Base-by-base conservation (phyloP, 1,140 invertebrate species). In the Heliothis subflexa region DNA sequence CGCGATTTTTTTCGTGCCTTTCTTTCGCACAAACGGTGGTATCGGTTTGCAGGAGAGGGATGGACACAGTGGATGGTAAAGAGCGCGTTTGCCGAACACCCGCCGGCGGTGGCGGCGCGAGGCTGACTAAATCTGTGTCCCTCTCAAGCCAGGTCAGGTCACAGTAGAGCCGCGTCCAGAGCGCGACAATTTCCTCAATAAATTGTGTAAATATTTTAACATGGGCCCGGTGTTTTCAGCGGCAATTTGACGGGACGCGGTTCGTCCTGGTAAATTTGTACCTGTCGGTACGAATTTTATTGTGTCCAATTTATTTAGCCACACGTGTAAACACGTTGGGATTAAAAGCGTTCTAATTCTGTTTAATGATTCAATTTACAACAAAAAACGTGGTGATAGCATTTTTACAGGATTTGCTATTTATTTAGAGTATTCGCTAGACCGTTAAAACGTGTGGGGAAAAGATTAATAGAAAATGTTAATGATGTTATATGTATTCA, bases 81-180 rank as follows among this genome's bases (percentile, higher is more conserved):
- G 59, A 66, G 59, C 75, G 76, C 81, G 75, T 25, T 61, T 68
- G 57, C 45, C 52, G 64, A 59, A 84, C 84, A 75, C 45, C 82
- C 85, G 81, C 85, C 78, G 40, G 80, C 82, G 78, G 71, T 74
- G 83, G 83, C 83, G 78, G 79, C 81, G 82, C 85, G 85, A 82
- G 82, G 52, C 83, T 84, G 80, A 88, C 86, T 88, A 83, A 88
- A 88, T 88, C 86, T 86, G 85, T 84, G 86, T 82, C 61, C 78
- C 66, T 82, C 85, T 79, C 76, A 78, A 80, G 77, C 76, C 84
- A 81, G 86, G 86, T 86, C 86, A 85, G 85, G 84, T 85, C 84
- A 83, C 61, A 54, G 25, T 83, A 70, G 76, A 64, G 83, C 18
- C 61, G 80, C 64, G 84, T 82, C 57, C 83, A 85, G 59, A 78